A percentile compares a stretch with the other conserved stretches of the same genome.
These are phyloP conservation scores for Mus musculus DNA, from an alignment of 2,113 vertebrate genomes.

Conservation along the genomic window GRCm39 chr7:114425501-114426000, in stretches of 20 bases:
- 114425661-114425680: neutral
- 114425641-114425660: neutral
- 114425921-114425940: neutral
- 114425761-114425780: too few relatives aligned
- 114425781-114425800: neutral
- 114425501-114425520: neutral
- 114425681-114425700: neutral
- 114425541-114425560: neutral
- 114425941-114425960: neutral
- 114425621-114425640: neutral
- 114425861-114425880: fast-evolving
- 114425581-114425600: neutral
- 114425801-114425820: too few relatives aligned
- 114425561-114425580: neutral
- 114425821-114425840: neutral
- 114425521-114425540: neutral
- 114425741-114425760: neutral
- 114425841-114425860: neutral
- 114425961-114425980: neutral
- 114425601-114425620: neutral
- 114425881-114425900: neutral
- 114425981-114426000: neutral
- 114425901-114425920: neutral
- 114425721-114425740: neutral
- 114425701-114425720: neutral